Evolutionary conservation across 2,797 vertebrate genomes (phyloP).

Genomic region (Tenualosa thibaudeaui): DNA sequence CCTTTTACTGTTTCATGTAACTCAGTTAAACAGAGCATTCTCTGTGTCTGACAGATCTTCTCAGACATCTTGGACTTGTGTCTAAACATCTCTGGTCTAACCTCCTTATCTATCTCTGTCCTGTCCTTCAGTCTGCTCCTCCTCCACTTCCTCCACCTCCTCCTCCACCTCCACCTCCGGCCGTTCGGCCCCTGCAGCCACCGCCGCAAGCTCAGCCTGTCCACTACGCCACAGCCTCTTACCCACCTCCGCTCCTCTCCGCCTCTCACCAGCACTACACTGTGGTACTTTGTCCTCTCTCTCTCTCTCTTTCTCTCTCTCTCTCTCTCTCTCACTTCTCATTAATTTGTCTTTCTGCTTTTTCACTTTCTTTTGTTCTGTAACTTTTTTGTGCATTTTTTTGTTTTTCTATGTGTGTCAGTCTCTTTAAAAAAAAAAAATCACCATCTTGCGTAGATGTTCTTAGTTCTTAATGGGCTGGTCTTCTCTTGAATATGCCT

Average conservation of each 20-base stretch:
- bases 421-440: not conserved
- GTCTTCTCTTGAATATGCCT: not conserved
- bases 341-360: not conserved
- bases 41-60: not conserved
- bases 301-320: not conserved
- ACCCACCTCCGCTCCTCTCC: constrained; percentile 90
- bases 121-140: constrained; percentile 17
- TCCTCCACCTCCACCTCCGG: constrained; percentile 68
- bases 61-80: not conserved
- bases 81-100: constrained; percentile 1
- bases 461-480: not conserved
- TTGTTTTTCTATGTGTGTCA: not conserved
- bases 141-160: not conserved
- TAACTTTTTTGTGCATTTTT: not conserved
- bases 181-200: constrained; percentile 86
- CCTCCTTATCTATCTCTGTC: constrained; percentile 4
- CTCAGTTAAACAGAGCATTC: not conserved
- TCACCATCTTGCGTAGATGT: not conserved
- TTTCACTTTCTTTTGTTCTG: not conserved
- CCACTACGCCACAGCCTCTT: constrained; percentile 88
- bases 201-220: constrained; percentile 79
- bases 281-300: constrained; percentile 79
- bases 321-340: not conserved
- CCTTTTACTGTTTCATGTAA: not conserved
- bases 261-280: constrained; percentile 93